Evolutionary conservation across 2,113 vertebrate genomes (phyloP).

Genomic region (Trogon surrucura): DNA sequence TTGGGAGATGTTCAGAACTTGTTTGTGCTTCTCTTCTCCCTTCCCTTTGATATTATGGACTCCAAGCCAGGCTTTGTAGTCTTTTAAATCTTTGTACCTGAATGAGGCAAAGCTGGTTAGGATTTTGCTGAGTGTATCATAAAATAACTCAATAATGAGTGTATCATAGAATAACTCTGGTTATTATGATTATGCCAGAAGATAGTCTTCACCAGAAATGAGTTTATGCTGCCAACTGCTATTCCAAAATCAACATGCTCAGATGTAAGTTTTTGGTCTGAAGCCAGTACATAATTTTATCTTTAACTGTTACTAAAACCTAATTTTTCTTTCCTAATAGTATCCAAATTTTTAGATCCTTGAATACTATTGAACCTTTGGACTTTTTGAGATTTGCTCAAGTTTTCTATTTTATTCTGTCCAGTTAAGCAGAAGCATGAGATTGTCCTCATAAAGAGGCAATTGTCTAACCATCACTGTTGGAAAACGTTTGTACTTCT

Average conservation of each 20-base stretch:
- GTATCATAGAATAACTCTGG: not conserved
- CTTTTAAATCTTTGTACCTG: slow-evolving; percentile 91
- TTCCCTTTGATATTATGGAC: slow-evolving; percentile 86
- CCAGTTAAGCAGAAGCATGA: not conserved
- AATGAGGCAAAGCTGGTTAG: not conserved
- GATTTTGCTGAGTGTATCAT: not conserved
- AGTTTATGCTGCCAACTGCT: not conserved
- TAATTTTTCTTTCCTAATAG: not conserved
- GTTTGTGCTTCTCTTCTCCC: slow-evolving; percentile 81
- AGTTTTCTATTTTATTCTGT: slow-evolving; percentile 30
- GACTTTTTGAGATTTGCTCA: not conserved
- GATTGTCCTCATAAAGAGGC: slow-evolving; percentile 9
- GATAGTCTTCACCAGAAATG: not conserved
- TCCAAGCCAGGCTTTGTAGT: slow-evolving; percentile 93
- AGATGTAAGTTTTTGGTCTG: not conserved
- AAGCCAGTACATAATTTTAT: slow-evolving; percentile 18
- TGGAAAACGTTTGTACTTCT: slow-evolving; percentile 15
- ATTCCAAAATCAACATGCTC: slow-evolving; percentile 41
- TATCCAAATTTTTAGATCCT: not conserved
- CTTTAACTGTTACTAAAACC: not conserved
- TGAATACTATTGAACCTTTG: not conserved
- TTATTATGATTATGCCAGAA: slow-evolving; percentile 1
- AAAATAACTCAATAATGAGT: not conserved
- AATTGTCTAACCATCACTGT: not conserved
- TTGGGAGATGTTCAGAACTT: slow-evolving; percentile 90